A percentile compares a stretch with the other conserved stretches of the same genome.
Evolutionary conservation across 2,797 vertebrate genomes (phyloP).

Genomic region (Hybognathus amarus): DNA sequence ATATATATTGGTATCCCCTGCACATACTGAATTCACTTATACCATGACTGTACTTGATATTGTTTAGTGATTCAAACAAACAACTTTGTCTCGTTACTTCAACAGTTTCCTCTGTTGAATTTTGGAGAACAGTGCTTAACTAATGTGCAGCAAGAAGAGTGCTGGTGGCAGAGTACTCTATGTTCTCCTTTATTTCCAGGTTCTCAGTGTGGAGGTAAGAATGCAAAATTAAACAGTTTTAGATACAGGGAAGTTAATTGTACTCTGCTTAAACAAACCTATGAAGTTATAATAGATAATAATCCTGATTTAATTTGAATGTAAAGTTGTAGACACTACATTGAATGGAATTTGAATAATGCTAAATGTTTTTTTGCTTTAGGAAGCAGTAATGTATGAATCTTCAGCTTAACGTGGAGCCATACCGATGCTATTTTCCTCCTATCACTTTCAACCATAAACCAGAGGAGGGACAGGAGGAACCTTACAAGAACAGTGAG

Average conservation of each 20-base stretch:
- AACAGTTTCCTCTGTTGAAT: constrained; percentile 86
- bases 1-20: background rate
- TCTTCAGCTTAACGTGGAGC: constrained; percentile 80
- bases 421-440: constrained; percentile 77
- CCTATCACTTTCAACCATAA: constrained; percentile 80
- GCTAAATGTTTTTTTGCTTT: constrained; percentile 4
- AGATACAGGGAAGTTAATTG: background rate
- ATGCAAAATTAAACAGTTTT: background rate
- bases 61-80: background rate
- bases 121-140: constrained; percentile 84
- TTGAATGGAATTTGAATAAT: background rate
- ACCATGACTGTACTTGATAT: background rate
- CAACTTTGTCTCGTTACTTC: constrained; percentile 58
- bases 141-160: constrained; percentile 88
- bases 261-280: background rate
- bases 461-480: constrained; percentile 66
- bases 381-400: constrained; percentile 97
- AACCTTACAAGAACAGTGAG: constrained; percentile 35
- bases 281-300: background rate
- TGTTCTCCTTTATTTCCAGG: constrained; percentile 91
- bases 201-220: constrained; percentile 93
- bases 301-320: background rate
- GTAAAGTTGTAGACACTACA: background rate
- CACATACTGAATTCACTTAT: background rate
- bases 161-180: constrained; percentile 97